Evolutionary conservation across 2,888 invertebrate species (phyloP), one percentile per base, ranked within the genome.

Genomic region (Aromia moschata): DNA sequence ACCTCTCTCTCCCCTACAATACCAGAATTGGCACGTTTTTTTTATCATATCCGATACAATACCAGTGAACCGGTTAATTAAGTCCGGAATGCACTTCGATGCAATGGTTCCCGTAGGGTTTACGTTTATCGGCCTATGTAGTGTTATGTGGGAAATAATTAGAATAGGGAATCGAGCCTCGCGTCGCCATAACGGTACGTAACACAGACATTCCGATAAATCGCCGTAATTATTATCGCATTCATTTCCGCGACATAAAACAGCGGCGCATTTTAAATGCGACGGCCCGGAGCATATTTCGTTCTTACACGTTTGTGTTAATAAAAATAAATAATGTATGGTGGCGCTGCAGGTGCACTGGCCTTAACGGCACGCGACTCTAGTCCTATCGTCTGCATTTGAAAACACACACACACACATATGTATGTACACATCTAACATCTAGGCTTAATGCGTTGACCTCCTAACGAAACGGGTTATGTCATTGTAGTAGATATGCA

Each of bases 121-220:
- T n/a, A n/a, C n/a, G n/a, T n/a, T n/a, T n/a, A n/a, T 38, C 33
- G 14, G 14, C 25, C 31, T 46, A n/a, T 47, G 18, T 1, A 14
- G 10, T 14, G 12, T 25, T 20, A 20, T 5, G 10, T 40, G 16
- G 37, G 15, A 53, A 53, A 43, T 56, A 51, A 44, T 51, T 43
- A 38, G 36, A 52, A 52, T 30, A 12, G 16, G 38, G 38, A 52
- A 59, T 55, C 4, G 49, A 59, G 20, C 40, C 17, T 37, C 30
- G n/a, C 17, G 62, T 56, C 57, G 62, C 59, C 62, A 62, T 62
- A 62, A 62, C 62, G 62, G 62, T 62, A 17, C 0, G 25, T 9
- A 53, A 25, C 11, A 54, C 51, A 59, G 62, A 56, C 59, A 51
- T 56, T 62, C 33, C 51, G 59, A 57, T 59, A 52, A 53, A 62